These are phyloP conservation scores for Tetropium fuscum DNA, from an alignment of 2,888 invertebrate species.

Conservation along the genomic window DNA sequence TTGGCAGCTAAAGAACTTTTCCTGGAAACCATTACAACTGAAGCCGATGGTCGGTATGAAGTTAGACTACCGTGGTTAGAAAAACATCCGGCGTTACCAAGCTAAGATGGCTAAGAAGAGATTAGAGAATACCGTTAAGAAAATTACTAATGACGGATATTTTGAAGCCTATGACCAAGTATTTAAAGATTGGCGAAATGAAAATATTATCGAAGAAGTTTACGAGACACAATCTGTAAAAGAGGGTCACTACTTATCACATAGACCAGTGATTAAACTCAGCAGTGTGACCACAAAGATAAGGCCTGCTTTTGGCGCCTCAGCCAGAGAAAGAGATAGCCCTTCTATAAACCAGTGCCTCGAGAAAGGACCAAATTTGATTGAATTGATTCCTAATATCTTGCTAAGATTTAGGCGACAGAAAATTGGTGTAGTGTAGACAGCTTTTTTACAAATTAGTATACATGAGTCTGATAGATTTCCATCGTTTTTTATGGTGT, in stretches of 20 bases:
- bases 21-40: conserved; percentile 20
- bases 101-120: conserved; percentile 27
- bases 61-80: conserved; percentile 35
- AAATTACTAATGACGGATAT: conserved; percentile 12
- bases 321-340: conserved; percentile 22
- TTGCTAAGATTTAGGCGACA: conserved; percentile 32
- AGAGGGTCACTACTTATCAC: conserved; percentile 36
- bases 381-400: conserved; percentile 36
- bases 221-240: conserved; percentile 29
- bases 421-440: conserved; percentile 31
- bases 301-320: conserved; percentile 20
- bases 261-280: conserved; percentile 22
- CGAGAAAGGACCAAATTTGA: conserved; percentile 34
- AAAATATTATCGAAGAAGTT: conserved; percentile 19
- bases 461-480: background rate
- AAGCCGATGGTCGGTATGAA: conserved; percentile 35
- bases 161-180: conserved; percentile 24
- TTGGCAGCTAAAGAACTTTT: conserved; percentile 25
- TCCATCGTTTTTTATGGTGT: background rate
- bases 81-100: conserved; percentile 31
- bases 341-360: conserved; percentile 39
- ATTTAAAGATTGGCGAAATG: conserved; percentile 17
- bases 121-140: conserved; percentile 16
- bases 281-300: conserved; percentile 25
- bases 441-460: background rate